phyloP scores from a whole-genome alignment of 2,113 vertebrate species.

The Psilopsiagon aymara region DNA sequence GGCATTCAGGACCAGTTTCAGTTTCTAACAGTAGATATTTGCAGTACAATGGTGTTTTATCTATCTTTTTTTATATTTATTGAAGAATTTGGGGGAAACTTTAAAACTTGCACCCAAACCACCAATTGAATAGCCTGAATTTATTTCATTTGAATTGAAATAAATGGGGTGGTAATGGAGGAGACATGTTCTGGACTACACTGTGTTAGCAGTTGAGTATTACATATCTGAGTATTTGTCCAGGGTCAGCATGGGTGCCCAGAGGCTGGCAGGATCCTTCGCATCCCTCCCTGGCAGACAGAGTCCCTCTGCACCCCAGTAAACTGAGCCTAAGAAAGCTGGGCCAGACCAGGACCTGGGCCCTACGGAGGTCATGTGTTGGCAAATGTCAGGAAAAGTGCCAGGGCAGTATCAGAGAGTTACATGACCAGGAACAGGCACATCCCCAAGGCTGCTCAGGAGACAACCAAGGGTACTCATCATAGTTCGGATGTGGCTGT shows the following conservation, averaged over 20 bases:
- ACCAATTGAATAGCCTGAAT: neutral
- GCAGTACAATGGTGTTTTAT: neutral
- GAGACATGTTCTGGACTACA: neutral
- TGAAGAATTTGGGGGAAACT: neutral
- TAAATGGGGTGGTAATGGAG: neutral
- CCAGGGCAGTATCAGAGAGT: neutral
- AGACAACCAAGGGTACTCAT: neutral
- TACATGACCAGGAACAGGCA: neutral
- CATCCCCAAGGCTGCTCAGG: too few relatives aligned
- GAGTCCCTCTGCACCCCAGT: neutral
- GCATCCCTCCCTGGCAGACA: neutral
- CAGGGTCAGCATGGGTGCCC: neutral
- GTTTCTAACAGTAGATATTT: neutral
- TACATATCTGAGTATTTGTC: neutral
- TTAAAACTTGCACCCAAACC: neutral
- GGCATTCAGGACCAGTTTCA: neutral
- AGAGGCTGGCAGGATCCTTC: neutral
- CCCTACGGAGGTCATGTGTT: neutral
- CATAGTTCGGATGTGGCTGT: too few relatives aligned
- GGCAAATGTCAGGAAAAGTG: neutral
- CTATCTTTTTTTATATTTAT: neutral
- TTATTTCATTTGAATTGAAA: neutral
- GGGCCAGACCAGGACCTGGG: too few relatives aligned
- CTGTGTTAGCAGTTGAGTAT: neutral
- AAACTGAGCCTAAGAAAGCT: neutral